These are phyloP conservation scores for Apostichopus japonicus DNA, from an alignment of 35 echinoderm and acorn worm genomes.

Conservation along the genomic window DNA sequence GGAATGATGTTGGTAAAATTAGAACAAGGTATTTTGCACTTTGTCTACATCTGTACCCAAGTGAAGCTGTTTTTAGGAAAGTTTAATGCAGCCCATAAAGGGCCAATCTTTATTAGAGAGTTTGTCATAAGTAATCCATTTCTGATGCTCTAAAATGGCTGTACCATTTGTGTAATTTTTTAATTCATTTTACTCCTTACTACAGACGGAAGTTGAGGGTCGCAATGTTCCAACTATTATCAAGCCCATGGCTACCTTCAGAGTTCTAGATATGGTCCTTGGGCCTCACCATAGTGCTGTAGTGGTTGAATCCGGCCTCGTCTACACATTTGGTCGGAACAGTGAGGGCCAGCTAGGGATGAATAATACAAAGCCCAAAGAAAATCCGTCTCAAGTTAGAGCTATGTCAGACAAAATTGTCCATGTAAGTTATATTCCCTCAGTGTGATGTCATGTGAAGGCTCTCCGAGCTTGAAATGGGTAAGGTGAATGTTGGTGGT, in stretches of 20 bases:
- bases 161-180: not conserved
- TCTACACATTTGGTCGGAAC: conserved; percentile 98
- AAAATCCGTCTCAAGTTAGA: conserved; percentile 80
- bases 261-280: conserved; percentile 90
- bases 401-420: conserved; percentile 82
- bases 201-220: conserved; percentile 97
- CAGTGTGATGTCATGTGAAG: not conserved
- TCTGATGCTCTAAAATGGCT: not conserved
- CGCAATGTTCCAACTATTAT: conserved; percentile 86
- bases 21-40: too few relatives aligned
- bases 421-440: conserved; percentile 54
- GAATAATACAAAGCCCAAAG: conserved; percentile 86
- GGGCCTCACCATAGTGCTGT: conserved; percentile 93
- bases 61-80: too few relatives aligned
- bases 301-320: conserved; percentile 80
- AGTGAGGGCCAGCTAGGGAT: conserved; percentile 94
- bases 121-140: too few relatives aligned
- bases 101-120: too few relatives aligned
- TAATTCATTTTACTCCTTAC: not conserved
- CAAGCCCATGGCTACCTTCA: conserved; percentile 78
- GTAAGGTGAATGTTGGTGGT: too few relatives aligned
- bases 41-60: too few relatives aligned
- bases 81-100: too few relatives aligned
- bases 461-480: too few relatives aligned
- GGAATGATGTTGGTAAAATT: too few relatives aligned